Base-by-base conservation (phyloP, 1,140 invertebrate genomes). In the Drosophila seguyi region DNA sequence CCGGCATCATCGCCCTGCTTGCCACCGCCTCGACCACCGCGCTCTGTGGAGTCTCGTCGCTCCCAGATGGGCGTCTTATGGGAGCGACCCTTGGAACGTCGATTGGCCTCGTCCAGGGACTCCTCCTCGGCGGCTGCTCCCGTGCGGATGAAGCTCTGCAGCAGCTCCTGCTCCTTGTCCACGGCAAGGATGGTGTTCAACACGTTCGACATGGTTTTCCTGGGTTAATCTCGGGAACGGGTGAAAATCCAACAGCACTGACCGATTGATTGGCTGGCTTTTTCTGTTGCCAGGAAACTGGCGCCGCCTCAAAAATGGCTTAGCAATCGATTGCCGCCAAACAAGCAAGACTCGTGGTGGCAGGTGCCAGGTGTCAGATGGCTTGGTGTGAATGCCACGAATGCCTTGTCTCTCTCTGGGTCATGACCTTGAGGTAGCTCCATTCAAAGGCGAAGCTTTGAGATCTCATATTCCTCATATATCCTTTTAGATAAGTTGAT, bases 71-170 rank as follows among this genome's bases (percentile, higher is more conserved):
- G 80, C 22, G 58, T 47, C 42, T 83, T 84, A 16, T 78, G 58
- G 4, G 81, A 80, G 18, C 77, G 71, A 53, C 86, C 77, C 55
- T 79, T 84, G 42, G 83, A 83, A 58, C 76, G 81, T 16, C 72
- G 80, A 25, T 76, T 77, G 0, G 74, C 48, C 39, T 92, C 88
- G 3, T 92, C 91, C 39, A 76, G 27, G 0, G 67, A 77, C 29
- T 92, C 91, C 41, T 92, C 91, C 39, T 92, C 91, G 14, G 71
- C 76, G 39, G 79, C 58, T 81, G 92, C 48, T 85, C 94, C 95
- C 1, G 96, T 94, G 47, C 96, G 92, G 29, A 96, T 95, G 73
- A 96, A 97, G 90, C 96, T 96, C 93, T 96, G 96, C 6, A 97
- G 79, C 73, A 96, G 94, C 86, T 96, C 96, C 14, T 95, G 94